phyloP scores from a whole-genome alignment of 2,113 vertebrate species.

The Paradoxurus hermaphroditus region DNA sequence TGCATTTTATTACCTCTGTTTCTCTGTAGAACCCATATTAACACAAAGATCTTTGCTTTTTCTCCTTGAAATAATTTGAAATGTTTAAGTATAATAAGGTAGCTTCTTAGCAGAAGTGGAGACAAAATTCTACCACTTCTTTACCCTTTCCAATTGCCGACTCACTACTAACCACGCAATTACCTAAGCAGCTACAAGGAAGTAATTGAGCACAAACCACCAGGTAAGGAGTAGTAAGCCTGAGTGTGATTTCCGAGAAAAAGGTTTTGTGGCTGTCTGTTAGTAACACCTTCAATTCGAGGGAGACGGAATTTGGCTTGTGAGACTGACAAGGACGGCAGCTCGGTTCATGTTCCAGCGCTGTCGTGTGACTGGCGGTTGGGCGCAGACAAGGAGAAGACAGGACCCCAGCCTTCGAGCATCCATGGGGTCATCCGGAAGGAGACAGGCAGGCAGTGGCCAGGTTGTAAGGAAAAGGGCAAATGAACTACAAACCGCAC shows the following conservation, averaged over 20 bases:
- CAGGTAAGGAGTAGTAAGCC: background rate
- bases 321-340: too few species aligned
- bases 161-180: background rate
- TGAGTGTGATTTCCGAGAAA: background rate
- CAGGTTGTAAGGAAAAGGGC: background rate
- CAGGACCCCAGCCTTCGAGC: background rate
- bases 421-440: background rate
- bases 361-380: fast-evolving
- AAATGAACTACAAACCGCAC: background rate
- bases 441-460: too few species aligned
- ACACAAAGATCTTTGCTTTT: too few species aligned
- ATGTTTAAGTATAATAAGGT: background rate
- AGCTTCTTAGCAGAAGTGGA: background rate
- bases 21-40: background rate
- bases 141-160: background rate
- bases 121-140: background rate
- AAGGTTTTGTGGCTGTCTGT: too few species aligned
- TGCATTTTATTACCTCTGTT: background rate
- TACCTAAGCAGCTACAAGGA: background rate
- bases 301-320: background rate
- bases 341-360: background rate
- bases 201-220: background rate
- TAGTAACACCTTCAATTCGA: background rate
- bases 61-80: background rate
- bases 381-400: background rate